Evolutionary conservation across 2,113 vertebrate species (phyloP).

Genomic region (Notarius quadriscutis): DNA sequence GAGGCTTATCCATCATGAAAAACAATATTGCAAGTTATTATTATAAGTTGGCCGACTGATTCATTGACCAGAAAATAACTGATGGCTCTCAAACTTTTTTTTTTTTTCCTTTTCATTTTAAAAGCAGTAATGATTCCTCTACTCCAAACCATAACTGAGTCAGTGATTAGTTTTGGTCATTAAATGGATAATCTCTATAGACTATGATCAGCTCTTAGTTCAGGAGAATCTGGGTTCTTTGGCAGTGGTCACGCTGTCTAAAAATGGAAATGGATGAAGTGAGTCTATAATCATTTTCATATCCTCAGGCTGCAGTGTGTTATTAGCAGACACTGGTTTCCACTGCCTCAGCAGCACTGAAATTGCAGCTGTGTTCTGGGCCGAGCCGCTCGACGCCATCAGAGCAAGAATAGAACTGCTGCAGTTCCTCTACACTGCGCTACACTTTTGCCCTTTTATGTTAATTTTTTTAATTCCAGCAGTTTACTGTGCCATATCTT

Average conservation of each 20-base stretch:
- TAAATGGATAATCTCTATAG: slow-evolving; percentile 33
- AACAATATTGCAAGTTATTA: background rate
- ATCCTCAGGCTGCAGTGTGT: slow-evolving; percentile 65
- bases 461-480: slow-evolving; percentile 17
- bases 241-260: slow-evolving; percentile 62
- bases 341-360: slow-evolving; percentile 70
- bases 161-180: slow-evolving; percentile 9
- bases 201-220: slow-evolving; percentile 65
- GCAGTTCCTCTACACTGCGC: background rate
- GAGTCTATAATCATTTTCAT: slow-evolving; percentile 75
- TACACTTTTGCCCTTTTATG: slow-evolving; percentile 15
- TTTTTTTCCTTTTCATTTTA: background rate
- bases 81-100: background rate
- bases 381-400: slow-evolving; percentile 27
- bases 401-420: slow-evolving; percentile 27
- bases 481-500: slow-evolving; percentile 12
- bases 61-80: background rate
- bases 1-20: background rate
- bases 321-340: slow-evolving; percentile 76
- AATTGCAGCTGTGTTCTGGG: slow-evolving; percentile 72
- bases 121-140: background rate
- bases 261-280: slow-evolving; percentile 66
- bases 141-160: background rate
- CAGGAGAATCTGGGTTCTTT: slow-evolving; percentile 60
- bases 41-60: background rate